Evolutionary conservation across 2,888 invertebrate genomes (phyloP).

Genomic region (Dendrolimus pini): DNA sequence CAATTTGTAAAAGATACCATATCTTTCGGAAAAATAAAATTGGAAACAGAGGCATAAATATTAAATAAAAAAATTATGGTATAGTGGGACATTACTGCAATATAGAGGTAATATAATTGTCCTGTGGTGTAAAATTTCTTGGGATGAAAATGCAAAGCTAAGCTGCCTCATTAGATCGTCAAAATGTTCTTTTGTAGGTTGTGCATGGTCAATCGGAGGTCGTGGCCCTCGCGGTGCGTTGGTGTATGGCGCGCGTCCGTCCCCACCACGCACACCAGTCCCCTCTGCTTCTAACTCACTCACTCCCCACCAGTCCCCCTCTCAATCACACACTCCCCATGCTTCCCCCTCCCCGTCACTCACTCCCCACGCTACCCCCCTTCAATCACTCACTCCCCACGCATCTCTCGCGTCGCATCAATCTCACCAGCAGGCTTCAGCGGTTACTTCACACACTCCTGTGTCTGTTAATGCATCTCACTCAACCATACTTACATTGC

Average conservation of each 20-base stretch:
- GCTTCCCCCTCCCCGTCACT: background rate
- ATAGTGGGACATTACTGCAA: no score
- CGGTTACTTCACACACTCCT: background rate
- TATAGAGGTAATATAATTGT: no score
- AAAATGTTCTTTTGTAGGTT: conserved; percentile 10
- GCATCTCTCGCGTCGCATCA: background rate
- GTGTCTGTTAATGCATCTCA: conserved; percentile 28
- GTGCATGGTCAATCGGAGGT: conserved; percentile 36
- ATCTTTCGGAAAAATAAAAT: no score
- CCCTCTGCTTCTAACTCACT: conserved; percentile 17
- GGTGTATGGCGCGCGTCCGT: conserved; percentile 46
- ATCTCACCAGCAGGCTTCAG: conserved; percentile 9
- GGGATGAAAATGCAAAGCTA: no score
- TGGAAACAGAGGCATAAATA: no score
- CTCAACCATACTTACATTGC: conserved; percentile 39
- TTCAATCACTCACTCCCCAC: background rate
- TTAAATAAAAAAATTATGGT: no score
- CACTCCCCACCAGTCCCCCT: conserved; percentile 13
- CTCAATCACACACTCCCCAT: conserved; percentile 13
- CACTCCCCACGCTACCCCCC: background rate
- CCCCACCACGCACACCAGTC: conserved; percentile 19
- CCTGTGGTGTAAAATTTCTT: no score
- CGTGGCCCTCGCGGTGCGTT: conserved; percentile 47
- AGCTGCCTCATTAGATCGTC: no score
- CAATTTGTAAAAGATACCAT: no score